Percentiles rank a stretch among this genome's conserved stretches.
phyloP scores from a whole-genome alignment of 2,113 vertebrate genomes.

The Lophura nycthemera region DNA sequence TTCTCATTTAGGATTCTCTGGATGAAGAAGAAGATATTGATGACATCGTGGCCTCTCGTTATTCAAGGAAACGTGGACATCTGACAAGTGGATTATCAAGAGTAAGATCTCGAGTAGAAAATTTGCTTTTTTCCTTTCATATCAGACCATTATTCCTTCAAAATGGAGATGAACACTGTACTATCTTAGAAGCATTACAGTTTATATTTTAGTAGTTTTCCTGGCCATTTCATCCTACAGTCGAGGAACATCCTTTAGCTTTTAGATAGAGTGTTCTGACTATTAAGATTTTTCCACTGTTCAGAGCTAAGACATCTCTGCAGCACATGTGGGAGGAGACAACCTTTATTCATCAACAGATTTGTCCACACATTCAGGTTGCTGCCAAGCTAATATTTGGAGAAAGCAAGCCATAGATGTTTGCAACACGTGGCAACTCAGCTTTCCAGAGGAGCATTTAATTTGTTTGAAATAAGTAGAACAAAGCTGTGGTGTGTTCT shows the following conservation, averaged over 20 bases:
- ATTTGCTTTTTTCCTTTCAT: background rate
- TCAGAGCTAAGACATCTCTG: background rate
- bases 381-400: background rate
- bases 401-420: background rate
- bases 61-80: slow-evolving; percentile 54
- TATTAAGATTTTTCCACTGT: background rate
- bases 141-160: background rate
- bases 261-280: background rate
- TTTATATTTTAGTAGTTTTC: background rate
- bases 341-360: background rate
- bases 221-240: background rate
- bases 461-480: background rate
- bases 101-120: slow-evolving; percentile 76
- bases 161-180: background rate
- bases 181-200: background rate
- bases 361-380: background rate
- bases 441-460: background rate
- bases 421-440: background rate
- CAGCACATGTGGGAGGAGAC: background rate
- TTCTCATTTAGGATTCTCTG: slow-evolving; percentile 81
- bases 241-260: background rate
- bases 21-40: slow-evolving; percentile 85
- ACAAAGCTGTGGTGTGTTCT: background rate
- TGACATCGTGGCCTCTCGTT: slow-evolving; percentile 75
- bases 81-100: slow-evolving; percentile 82